Percentiles rank a stretch among this genome's conserved stretches.
Conservation (phyloP, 2,113 vertebrate species). For the Neogale vison region DNA sequence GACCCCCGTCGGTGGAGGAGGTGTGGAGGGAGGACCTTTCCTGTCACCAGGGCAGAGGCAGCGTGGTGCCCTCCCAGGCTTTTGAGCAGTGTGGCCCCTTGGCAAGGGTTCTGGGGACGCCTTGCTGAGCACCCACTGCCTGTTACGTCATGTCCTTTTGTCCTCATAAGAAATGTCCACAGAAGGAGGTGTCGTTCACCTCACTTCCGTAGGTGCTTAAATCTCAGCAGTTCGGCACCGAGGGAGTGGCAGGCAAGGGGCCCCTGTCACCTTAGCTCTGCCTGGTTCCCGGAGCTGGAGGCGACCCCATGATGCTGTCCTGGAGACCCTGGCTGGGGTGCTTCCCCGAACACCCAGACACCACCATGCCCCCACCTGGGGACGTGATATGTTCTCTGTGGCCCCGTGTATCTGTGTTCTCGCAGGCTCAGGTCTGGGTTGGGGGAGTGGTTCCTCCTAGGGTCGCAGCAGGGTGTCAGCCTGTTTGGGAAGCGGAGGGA, state of each 20-base stretch:
- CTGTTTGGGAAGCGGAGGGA: neutral
- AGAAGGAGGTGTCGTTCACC: rapidly evolving
- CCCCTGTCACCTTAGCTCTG: neutral
- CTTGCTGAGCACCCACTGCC: too few species aligned
- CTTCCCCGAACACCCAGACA: neutral
- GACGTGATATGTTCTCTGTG: neutral
- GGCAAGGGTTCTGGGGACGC: neutral
- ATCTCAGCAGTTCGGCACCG: neutral
- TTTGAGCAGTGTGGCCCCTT: neutral
- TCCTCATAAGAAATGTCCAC: neutral
- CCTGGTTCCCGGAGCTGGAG: neutral
- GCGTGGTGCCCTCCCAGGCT: neutral
- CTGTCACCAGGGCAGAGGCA: neutral
- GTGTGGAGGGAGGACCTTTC: too few species aligned
- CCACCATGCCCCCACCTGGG: neutral
- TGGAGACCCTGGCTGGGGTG: neutral
- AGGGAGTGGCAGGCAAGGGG: neutral
- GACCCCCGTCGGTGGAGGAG: neutral
- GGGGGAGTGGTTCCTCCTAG: neutral
- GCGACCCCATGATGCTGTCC: neutral
- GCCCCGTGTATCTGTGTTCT: too few species aligned
- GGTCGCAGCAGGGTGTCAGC: neutral
- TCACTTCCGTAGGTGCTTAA: neutral
- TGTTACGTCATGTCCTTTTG: too few species aligned
- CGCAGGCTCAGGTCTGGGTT: rapidly evolving